Base-by-base conservation (phyloP, 2,888 invertebrate species). In the Sepioteuthis lessoniana region DNA sequence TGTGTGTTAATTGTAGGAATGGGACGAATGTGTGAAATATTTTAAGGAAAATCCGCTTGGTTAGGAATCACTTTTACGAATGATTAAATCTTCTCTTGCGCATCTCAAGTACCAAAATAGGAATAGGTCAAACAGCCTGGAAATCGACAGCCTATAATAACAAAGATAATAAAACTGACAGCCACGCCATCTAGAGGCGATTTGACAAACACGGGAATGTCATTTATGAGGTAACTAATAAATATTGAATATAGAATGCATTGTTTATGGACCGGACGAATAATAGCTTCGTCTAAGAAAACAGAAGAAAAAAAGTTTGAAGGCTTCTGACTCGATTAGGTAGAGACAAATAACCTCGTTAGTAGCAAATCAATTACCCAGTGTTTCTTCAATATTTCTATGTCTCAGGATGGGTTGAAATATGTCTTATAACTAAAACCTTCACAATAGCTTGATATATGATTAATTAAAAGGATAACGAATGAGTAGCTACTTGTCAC, bases 121-220 rank as follows among this genome's bases (percentile, higher is more conserved):
- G 25, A 31, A 60, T 31, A 60, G 60, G 60, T 60, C 60, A 60
- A 60, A 60, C 60, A 60, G 60, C 21, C 25, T 28, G 55, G 3
- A 1, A 16, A 76, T n/a, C n/a, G n/a, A 76, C n/a, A 76, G 3
- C n/a, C 76, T 76, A 76, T 76, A n/a, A 76, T 21, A 60, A 25
- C 28, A n/a, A n/a, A 76, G n/a, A 76, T 76, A 76, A 76, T 76
- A 76, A 76, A 76, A 76, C 76, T 76, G 76, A 76, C 76, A 76
- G n/a, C n/a, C 76, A 16, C 7, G 16, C 76, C 13, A 76, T 76
- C 76, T 16, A 35, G 35, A 35, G 76, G 76, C 76, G n/a, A 76
- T n/a, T 76, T 76, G 76, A 76, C 35, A 76, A 76, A 76, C n/a
- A n/a, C 76, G 4, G 76, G 76, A 35, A n/a, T 76, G n/a, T 76